A percentile compares a stretch with the other conserved stretches of the same genome.
phyloP scores from a whole-genome alignment of 2,888 invertebrate species.

The Dinocampus coccinellae region DNA sequence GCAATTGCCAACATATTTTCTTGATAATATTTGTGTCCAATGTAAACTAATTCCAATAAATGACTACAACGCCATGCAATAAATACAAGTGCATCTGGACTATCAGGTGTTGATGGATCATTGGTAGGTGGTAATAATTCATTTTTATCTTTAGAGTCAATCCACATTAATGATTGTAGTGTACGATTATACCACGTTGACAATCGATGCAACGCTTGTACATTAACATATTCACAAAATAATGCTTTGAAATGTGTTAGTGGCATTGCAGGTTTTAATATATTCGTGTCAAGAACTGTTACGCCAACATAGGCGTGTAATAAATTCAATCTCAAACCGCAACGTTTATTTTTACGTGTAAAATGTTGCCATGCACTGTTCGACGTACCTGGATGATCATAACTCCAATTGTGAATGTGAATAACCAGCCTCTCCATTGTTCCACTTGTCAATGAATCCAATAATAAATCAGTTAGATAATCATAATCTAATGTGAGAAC shows the following conservation, averaged over 20 bases:
- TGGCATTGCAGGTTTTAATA: constrained; percentile 79
- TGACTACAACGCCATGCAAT: constrained; percentile 77
- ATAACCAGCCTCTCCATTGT: constrained; percentile 75
- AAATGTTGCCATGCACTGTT: constrained; percentile 77
- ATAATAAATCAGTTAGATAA: constrained; percentile 71
- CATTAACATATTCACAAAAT: constrained; percentile 77
- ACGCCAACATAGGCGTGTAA: constrained; percentile 81
- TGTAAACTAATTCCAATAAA: constrained; percentile 73
- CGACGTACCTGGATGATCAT: constrained; percentile 75
- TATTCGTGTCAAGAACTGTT: constrained; percentile 73
- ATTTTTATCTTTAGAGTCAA: constrained; percentile 71
- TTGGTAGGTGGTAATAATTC: constrained; percentile 51
- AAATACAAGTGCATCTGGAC: constrained; percentile 76
- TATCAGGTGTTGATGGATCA: constrained; percentile 45
- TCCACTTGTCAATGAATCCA: constrained; percentile 68
- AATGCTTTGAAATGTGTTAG: constrained; percentile 80
- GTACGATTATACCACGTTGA: constrained; percentile 71
- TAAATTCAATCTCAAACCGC: constrained; percentile 74
- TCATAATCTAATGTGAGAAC: constrained; percentile 73
- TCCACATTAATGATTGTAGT: constrained; percentile 74
- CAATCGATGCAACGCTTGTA: constrained; percentile 72
- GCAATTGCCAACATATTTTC: constrained; percentile 77
- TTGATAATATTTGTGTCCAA: constrained; percentile 75
- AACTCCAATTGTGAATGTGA: constrained; percentile 78
- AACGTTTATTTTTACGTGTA: constrained; percentile 70